These are phyloP conservation scores for Sebastes aleutianus DNA, from an alignment of 2,797 vertebrate species.

Conservation along the genomic window DNA sequence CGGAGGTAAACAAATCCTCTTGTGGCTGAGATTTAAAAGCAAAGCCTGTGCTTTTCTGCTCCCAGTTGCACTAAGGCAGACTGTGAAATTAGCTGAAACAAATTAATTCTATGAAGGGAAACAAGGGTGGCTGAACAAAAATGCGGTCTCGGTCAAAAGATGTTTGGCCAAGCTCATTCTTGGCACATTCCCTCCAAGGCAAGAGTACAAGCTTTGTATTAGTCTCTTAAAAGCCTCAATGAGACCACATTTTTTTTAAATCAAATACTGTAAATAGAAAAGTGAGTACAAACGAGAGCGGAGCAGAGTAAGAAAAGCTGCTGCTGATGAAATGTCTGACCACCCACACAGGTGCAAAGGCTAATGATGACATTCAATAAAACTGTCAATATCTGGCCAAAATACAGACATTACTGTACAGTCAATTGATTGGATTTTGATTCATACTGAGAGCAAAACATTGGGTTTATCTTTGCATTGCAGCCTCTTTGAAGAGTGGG, in stretches of 20 bases:
- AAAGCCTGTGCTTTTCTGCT: conserved; percentile 55
- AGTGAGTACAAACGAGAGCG: neutral
- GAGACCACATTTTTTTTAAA: conserved; percentile 7
- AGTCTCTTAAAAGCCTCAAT: conserved; percentile 16
- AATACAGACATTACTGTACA: conserved; percentile 23
- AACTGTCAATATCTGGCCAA: conserved; percentile 22
- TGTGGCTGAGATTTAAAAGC: conserved; percentile 63
- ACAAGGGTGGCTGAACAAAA: conserved; percentile 37
- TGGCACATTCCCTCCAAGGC: conserved; percentile 27
- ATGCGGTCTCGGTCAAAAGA: conserved; percentile 35
- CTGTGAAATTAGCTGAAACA: conserved; percentile 67
- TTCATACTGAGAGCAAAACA: conserved; percentile 24
- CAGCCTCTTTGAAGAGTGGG: neutral
- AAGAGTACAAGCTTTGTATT: conserved; percentile 13
- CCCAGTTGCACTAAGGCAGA: conserved; percentile 44
- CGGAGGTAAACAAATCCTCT: conserved; percentile 71
- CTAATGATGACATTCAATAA: conserved; percentile 41
- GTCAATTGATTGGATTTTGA: conserved; percentile 43
- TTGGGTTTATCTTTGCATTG: neutral
- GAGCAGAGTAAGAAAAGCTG: conserved; percentile 1
- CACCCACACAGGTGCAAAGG: conserved; percentile 15
- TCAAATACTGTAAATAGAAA: conserved; percentile 17
- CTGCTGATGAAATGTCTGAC: conserved; percentile 23
- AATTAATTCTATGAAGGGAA: conserved; percentile 46
- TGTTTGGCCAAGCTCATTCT: conserved; percentile 31